Base-by-base conservation (phyloP, 37 sponge, comb jelly and placozoan genomes). In the Beroe forskalii region DNA sequence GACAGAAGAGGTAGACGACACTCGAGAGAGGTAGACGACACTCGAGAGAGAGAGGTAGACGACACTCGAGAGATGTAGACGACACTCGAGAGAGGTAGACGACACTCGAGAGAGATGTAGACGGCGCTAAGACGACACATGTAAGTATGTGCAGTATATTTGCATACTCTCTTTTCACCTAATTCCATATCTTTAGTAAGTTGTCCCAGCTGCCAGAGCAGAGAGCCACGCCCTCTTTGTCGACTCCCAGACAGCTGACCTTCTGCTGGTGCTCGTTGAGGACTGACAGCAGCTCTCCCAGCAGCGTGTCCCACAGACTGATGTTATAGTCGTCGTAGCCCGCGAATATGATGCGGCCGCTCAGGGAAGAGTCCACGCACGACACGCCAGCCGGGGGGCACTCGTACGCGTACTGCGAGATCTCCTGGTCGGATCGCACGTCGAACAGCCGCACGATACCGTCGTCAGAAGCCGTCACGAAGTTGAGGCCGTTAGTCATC, bases 241-340 rank as follows among this genome's bases (percentile, higher is more conserved):
- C 75, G 14, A 72, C 75, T 1, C 75, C 75, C 40, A 72, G 30
- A 72, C 75, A 72, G 75, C 75, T 72, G 39, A 72, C 75, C 20
- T 72, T 72, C 39, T 19, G 39, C 9, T 22, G 22, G 39, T 72
- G 75, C 30, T 72, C 75, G 9, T 30, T 33, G 14, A 72, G 75
- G 1, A 37, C 37, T 8, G 33, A 4, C 40, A 72, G 1, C 75
- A 72, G 40, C 9, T 37, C 75, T 36, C 75, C 75, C 31, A 72
- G 40, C 36, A 72, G 75, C 22, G 75, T 72, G 40, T 72, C 75
- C 75, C 75, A 72, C 75, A 72, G 30, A 17, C 14, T 33, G 3
- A 72, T 39, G 20, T 72, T 33, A 12, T 19, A 72, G 35, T 72
- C 75, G 37, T 72, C 75, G 40, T 72, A 72, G 8, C 75, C 75